Evolutionary conservation across 2,888 invertebrate genomes (phyloP).

Genomic region (Chrysodeixis includens): DNA sequence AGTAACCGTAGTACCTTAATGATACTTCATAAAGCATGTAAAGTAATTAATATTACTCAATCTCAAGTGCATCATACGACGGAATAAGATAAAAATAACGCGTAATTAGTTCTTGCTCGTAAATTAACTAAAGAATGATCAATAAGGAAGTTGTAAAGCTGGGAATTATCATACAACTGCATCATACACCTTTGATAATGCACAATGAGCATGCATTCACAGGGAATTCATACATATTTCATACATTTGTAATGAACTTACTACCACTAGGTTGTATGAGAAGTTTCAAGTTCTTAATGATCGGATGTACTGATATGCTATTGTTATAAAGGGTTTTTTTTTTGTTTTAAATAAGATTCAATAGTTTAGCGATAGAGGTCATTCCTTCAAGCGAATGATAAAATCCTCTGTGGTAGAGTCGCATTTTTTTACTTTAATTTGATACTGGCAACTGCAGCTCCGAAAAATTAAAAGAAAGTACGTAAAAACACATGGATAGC

Average conservation of each 20-base stretch:
- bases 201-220: slow-evolving; percentile 39
- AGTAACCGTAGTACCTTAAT: too few relatives aligned
- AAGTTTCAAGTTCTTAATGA: neutral
- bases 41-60: neutral
- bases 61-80: slow-evolving; percentile 16
- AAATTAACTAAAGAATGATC: slow-evolving; percentile 43
- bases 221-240: slow-evolving; percentile 25
- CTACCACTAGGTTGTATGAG: neutral
- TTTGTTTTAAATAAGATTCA: too few relatives aligned
- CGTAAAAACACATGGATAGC: too few relatives aligned
- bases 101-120: slow-evolving; percentile 28
- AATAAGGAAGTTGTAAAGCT: slow-evolving; percentile 37
- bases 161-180: slow-evolving; percentile 27
- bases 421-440: too few relatives aligned
- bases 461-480: too few relatives aligned
- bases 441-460: too few relatives aligned
- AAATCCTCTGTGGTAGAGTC: too few relatives aligned
- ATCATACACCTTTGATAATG: slow-evolving; percentile 37
- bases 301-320: neutral
- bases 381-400: too few relatives aligned
- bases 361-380: too few relatives aligned
- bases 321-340: neutral
- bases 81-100: slow-evolving; percentile 16
- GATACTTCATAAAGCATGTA: too few relatives aligned
- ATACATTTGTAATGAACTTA: neutral